Conservation (phyloP, 2,797 vertebrate genomes). For the Xerus rutilus region DNA sequence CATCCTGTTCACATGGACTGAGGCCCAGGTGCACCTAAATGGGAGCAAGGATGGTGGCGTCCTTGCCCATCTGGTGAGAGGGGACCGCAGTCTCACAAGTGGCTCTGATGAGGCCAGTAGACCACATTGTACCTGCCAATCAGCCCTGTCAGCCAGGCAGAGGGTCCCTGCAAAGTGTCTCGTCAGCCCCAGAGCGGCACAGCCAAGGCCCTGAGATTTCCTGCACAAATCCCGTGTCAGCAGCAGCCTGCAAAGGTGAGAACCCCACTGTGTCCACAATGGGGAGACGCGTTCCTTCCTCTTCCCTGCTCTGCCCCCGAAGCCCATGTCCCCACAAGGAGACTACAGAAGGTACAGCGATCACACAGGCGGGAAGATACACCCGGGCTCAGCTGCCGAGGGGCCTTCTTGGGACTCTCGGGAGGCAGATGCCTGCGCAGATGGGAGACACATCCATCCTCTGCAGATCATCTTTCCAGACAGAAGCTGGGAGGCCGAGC, state of each 20-base stretch:
- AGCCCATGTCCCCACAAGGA: not conserved
- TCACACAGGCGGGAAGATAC: rapidly evolving
- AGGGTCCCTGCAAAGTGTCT: not conserved
- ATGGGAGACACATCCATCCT: not conserved
- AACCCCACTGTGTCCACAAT: not conserved
- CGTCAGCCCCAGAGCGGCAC: not conserved
- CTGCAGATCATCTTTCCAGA: not conserved
- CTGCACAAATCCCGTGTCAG: not conserved
- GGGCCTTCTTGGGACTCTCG: not conserved
- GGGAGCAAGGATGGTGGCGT: not conserved
- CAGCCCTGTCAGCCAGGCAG: too few species aligned
- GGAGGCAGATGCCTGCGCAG: not conserved
- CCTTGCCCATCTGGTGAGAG: not conserved
- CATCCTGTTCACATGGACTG: too few species aligned
- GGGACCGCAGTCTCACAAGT: not conserved
- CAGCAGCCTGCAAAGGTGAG: not conserved
- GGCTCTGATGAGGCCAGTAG: too few species aligned
- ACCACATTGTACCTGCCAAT: too few species aligned
- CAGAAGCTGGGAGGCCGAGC: not conserved
- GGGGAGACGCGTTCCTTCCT: not conserved
- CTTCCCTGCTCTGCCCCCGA: not conserved
- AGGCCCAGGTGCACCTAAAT: not conserved
- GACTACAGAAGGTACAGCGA: not conserved
- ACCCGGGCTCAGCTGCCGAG: not conserved
- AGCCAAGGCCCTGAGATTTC: not conserved